A percentile compares a stretch with the other conserved stretches of the same genome.
phyloP scores from a whole-genome alignment of 2,797 vertebrate species.

The Phalloptychus januarius region DNA sequence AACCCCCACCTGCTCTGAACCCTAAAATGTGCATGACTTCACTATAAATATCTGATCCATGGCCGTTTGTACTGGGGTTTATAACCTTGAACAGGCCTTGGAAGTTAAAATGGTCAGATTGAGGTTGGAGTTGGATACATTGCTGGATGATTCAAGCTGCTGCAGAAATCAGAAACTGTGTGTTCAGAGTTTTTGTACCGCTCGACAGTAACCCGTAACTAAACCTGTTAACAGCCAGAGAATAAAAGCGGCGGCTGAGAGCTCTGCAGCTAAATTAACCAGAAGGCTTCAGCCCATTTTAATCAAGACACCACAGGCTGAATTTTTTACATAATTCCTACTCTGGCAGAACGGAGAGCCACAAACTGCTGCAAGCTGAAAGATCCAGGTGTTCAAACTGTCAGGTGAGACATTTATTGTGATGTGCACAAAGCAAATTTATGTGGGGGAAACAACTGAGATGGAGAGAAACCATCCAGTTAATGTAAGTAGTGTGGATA shows the following conservation, averaged over 20 bases:
- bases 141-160: not conserved
- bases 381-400: constrained; percentile 4
- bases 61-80: not conserved
- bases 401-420: not conserved
- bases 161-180: constrained; percentile 3
- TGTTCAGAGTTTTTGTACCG: constrained; percentile 2
- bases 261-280: constrained; percentile 15
- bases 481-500: not conserved
- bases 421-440: not conserved
- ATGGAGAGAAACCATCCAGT: not conserved
- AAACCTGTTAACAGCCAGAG: constrained; percentile 15
- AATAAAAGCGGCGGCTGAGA: constrained; percentile 5
- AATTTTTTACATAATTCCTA: constrained; percentile 14
- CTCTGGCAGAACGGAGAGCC: not conserved
- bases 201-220: constrained; percentile 1
- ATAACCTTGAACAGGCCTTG: not conserved
- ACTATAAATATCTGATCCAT: not conserved
- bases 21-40: not conserved
- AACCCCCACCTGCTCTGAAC: not conserved
- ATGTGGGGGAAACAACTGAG: not conserved
- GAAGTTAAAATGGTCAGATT: not conserved
- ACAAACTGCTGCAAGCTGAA: not conserved
- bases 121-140: not conserved
- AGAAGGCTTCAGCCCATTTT: constrained; percentile 10
- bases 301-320: constrained; percentile 2